Evolutionary conservation across 2,113 vertebrate genomes (phyloP).

Genomic region (Trochalopteron elliotii): DNA sequence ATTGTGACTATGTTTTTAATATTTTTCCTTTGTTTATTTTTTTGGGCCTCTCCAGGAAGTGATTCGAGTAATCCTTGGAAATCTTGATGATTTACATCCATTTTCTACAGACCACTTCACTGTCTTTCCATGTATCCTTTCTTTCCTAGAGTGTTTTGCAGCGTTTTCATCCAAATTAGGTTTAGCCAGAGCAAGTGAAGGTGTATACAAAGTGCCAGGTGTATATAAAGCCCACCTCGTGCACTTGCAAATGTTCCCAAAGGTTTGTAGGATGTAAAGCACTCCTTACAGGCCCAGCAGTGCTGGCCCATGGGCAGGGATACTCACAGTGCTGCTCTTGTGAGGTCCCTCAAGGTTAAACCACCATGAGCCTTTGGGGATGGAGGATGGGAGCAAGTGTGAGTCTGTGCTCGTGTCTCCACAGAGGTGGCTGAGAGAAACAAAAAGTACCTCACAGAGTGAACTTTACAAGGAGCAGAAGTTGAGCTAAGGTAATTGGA

Average conservation of each 20-base stretch:
- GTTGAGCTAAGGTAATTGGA: not conserved
- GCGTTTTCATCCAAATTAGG: not conserved
- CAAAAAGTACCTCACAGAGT: not conserved
- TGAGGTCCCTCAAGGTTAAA: not conserved
- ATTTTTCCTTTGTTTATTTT: not conserved
- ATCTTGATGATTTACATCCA: constrained; percentile 71
- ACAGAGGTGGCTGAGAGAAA: not conserved
- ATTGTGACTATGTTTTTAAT: not conserved
- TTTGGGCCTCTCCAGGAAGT: constrained; percentile 68
- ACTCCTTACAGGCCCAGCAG: not conserved
- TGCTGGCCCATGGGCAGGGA: not conserved
- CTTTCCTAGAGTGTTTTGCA: not conserved
- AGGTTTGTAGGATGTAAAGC: rapidly evolving
- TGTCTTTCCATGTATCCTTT: constrained; percentile 82
- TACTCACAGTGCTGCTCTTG: not conserved
- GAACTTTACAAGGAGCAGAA: not conserved
- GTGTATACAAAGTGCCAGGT: not conserved
- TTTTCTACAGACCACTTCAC: constrained; percentile 77
- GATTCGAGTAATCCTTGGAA: constrained; percentile 75
- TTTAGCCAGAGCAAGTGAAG: not conserved
- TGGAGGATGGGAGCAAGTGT: not conserved
- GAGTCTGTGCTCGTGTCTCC: not conserved
- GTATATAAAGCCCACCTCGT: not conserved
- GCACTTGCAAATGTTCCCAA: not conserved
- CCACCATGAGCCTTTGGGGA: not conserved